Base-by-base conservation (phyloP, 2,888 invertebrate genomes). In the Carterocephalus palaemon region DNA sequence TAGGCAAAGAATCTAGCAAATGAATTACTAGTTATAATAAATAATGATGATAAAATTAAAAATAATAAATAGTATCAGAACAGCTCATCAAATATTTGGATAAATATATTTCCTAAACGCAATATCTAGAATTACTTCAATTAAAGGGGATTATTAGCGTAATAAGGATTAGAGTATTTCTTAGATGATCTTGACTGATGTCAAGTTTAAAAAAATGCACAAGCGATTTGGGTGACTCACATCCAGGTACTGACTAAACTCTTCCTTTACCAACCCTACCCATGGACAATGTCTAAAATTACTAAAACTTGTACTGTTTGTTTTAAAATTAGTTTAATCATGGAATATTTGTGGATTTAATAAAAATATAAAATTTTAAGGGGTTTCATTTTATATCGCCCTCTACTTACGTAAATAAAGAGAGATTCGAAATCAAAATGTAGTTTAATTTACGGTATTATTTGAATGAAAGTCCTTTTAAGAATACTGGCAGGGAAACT, bases 361-460 rank as follows among this genome's bases (percentile, higher is more conserved):
- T 80, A 82, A 82, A 81, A 54, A 49, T 69, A 71, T 83, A 58
- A 64, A 75, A 75, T 61, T 67, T 64, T 47, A 60, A 78, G 75
- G 83, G 83, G 82, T 86, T 86, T 85, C 81, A 85, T 86, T 86
- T 86, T 69, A 77, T 62, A 59, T 71, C 69, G 70, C 73, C 76
- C 64, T 70, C 60, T 57, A 69, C 77, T 79, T 75, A 56, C 56
- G 60, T 62, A 62, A 84, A 86, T 86, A 86, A 86, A 86, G 82
- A 75, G 64, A 63, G 63, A 64, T 77, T 75, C 60, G 67, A 66
- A 82, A 80, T 72, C 59, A 59, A 78, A 72, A 60, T 83, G 86
- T 75, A 84, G 86, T 86, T 86, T 67, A 70, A 81, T 85, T 82
- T 70, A 69, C 70, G 66, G 58, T 61, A 17, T 57, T 60, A 54